Conservation (phyloP, 2,888 invertebrate species). For the Dascillus cervinus region DNA sequence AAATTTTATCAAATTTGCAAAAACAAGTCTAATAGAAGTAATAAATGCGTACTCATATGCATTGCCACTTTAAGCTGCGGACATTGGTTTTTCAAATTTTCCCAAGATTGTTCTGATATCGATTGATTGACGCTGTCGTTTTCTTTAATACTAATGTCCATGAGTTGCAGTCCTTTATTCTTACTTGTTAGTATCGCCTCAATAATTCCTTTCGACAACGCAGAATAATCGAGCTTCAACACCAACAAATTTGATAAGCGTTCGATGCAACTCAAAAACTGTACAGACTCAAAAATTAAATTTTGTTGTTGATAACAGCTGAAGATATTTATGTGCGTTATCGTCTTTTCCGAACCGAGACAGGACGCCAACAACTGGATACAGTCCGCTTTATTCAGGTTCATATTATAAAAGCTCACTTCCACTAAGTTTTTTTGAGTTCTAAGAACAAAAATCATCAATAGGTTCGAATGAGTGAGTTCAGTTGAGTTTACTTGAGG, state of each 20-base stretch:
- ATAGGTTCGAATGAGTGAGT: conserved; percentile 3
- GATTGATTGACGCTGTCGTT: conserved; percentile 40
- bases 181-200: conserved; percentile 39
- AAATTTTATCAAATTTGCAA: no score
- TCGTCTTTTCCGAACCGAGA: conserved; percentile 31
- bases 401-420: conserved; percentile 41
- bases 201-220: conserved; percentile 40
- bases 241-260: conserved; percentile 36
- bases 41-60: conserved; percentile 22
- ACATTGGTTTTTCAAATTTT: conserved; percentile 35
- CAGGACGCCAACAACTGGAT: conserved; percentile 40
- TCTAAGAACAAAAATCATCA: no score
- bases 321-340: conserved; percentile 40
- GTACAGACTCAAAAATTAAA: conserved; percentile 22
- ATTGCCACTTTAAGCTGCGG: conserved; percentile 40
- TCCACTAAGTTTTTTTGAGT: conserved; percentile 39
- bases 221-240: conserved; percentile 43
- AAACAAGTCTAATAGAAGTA: no score
- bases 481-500: conserved; percentile 32
- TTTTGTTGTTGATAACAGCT: conserved; percentile 43
- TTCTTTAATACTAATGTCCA: conserved; percentile 41
- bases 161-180: conserved; percentile 31
- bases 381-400: conserved; percentile 41
- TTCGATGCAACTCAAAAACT: conserved; percentile 31
- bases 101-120: conserved; percentile 41